Evolutionary conservation across 2,797 vertebrate genomes (phyloP).

Genomic region (Darevskia nairensis): DNA sequence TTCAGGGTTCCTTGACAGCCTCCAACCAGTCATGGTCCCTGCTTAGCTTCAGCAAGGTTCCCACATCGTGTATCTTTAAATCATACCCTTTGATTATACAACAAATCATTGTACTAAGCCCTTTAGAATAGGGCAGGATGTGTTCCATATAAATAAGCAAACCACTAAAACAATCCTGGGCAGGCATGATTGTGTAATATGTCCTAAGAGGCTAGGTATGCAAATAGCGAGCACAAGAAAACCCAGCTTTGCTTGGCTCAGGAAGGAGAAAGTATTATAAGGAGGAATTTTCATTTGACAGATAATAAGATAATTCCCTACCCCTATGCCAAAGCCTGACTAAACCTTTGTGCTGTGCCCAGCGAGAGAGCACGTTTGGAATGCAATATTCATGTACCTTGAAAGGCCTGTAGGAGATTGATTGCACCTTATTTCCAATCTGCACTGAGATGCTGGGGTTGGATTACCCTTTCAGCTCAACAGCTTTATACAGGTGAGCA

Average conservation of each 20-base stretch:
- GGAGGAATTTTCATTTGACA: constrained; percentile 59
- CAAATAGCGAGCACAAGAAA: constrained; percentile 41
- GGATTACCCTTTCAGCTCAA: constrained; percentile 52
- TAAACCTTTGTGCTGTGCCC: constrained; percentile 62
- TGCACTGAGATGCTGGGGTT: constrained; percentile 62
- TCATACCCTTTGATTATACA: too few species aligned
- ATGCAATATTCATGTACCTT: constrained; percentile 63
- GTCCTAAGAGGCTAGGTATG: constrained; percentile 13
- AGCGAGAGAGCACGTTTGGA: constrained; percentile 51
- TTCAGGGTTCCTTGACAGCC: not conserved
- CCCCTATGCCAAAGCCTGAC: constrained; percentile 53
- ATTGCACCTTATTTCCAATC: constrained; percentile 65
- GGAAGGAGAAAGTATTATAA: not conserved
- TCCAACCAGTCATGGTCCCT: not conserved
- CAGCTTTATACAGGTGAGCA: constrained; percentile 60
- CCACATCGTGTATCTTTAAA: not conserved
- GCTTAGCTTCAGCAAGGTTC: not conserved
- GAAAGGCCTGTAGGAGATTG: constrained; percentile 67
- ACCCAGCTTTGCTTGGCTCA: constrained; percentile 35
- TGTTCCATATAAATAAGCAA: not conserved
- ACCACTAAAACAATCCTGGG: not conserved
- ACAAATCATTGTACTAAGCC: not conserved
- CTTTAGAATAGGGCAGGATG: not conserved
- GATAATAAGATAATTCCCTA: constrained; percentile 52
- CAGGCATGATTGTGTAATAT: not conserved